These are phyloP conservation scores for Phymanthus crucifer DNA, from an alignment of 92 coral and sea anemone genomes.

Conservation along the genomic window DNA sequence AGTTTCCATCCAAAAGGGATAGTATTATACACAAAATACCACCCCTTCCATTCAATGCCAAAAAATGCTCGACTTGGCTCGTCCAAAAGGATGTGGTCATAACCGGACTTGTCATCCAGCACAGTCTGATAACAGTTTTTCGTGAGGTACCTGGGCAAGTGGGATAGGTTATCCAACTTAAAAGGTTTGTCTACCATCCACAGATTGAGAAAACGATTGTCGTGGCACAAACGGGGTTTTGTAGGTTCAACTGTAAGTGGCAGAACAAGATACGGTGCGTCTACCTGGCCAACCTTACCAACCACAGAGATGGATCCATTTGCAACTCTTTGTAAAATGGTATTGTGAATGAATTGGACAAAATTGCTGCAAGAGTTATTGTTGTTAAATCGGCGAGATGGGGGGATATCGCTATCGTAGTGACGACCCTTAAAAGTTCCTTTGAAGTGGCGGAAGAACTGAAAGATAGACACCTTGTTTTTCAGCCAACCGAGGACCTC, in stretches of 20 bases:
- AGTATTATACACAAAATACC: conserved; percentile 17
- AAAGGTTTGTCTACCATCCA: conserved; percentile 36
- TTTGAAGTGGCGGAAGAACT: too few species aligned
- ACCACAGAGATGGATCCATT: too few species aligned
- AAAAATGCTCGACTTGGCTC: background rate
- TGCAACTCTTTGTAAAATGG: too few species aligned
- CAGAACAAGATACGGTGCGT: conserved; percentile 29
- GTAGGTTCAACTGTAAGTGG: conserved; percentile 36
- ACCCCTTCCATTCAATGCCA: conserved; percentile 18
- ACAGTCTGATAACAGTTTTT: conserved; percentile 4
- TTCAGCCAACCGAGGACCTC: too few species aligned
- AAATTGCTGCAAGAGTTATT: too few species aligned
- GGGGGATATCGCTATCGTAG: too few species aligned
- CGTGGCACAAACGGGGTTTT: conserved; percentile 26
- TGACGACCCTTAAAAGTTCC: too few species aligned
- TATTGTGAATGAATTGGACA: too few species aligned
- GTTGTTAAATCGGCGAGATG: too few species aligned
- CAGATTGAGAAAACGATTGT: conserved; percentile 25
- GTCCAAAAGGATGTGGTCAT: conserved; percentile 22
- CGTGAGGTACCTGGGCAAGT: background rate
- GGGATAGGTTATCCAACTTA: background rate
- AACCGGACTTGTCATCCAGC: conserved; percentile 28
- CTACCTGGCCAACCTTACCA: conserved; percentile 34
- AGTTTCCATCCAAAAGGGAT: conserved; percentile 41
- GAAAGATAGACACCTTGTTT: too few species aligned